Base-by-base conservation (phyloP, 53 echinoderm and acorn worm species). In the Temnopleurus reevesii region DNA sequence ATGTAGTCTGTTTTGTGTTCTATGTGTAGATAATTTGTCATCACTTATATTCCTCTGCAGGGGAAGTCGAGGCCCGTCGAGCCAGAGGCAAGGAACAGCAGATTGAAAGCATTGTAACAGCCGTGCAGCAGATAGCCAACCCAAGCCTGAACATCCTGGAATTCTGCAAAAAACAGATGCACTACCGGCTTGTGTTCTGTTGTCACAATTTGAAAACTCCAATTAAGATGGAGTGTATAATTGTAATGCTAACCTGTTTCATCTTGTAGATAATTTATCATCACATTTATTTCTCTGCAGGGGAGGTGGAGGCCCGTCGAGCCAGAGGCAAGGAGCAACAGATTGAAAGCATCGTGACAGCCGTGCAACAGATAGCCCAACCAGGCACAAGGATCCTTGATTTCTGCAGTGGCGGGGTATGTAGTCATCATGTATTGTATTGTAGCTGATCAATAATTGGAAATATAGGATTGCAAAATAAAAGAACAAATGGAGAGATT, bases 351-450 rank as follows among this genome's bases (percentile, higher is more conserved):
- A 76, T 97, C 12, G 91, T 94, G 1, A 89, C 97, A 30, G 91
- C 90, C 8, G 97, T 97, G 15, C 77, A 89, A 27, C 19, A 71
- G 21, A 81, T 97, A 12, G 90, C 93, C 55, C 33, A 89, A 38
- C 54, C 86, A 17, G 92, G 91, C 45, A 77, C 89, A 46, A 81
- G 76, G 35, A 94, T 97, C 19, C 95, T 97, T 2, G 97, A 97
- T 79, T 97, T 97, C 91, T 97, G 97, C 65, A 95, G 97, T 87
- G 97, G 97, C 43, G 95, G 95, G 86, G 97, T 97, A 76, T 90
- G 94, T 91, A n/a, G 41, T 63, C 34, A 31, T 31, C 1, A 24
- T 2, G 12, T 58, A 58, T 9, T 26, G 27, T 12, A 58, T 58
- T 21, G 55, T 58, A 1, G n/a, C n/a, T 25, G 5, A 8, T 58